Evolutionary conservation across 2,113 vertebrate genomes (phyloP), one percentile per base, ranked within the genome.

Genomic region (Serinus canaria): DNA sequence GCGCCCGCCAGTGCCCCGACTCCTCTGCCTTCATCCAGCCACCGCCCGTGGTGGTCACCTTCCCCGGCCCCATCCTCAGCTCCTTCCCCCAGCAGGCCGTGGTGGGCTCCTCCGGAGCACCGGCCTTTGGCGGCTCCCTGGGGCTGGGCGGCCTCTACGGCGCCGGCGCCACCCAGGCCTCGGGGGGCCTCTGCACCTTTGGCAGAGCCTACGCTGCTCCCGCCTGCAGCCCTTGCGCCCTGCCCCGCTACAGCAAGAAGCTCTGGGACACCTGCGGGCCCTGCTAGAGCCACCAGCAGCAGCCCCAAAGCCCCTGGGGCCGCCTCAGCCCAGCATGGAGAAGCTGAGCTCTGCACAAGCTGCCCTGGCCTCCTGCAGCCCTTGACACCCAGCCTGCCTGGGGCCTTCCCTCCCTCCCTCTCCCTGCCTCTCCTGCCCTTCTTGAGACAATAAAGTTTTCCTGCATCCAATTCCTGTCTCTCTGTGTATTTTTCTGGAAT

Each of bases 401-500:
- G 2, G 13, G n/a, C 19, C 67, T 50, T 7, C 5, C 13, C 67
- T 4, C 7, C 2, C 0, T 23, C 35, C 21, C 15, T 7, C 21
- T 31, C 5, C 5, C 11, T 1, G 3, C 20, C 33, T 15, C 2
- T 23, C 13, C 20, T 56, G 20, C 13, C 21, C 20, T 10, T 58
- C 9, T 15, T 10, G 31, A 1, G 22, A 0, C 55, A 58, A 58
- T 79, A 79, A 79, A 79, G 0, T 11, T 35, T 43, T 39, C 8
- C 2, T 82, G 64, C 79, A 49, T 49, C 0, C 6, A 15, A 1
- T 0, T 59, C 7, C 2, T 19, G 6, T 28, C 1, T 69, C 7
- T 41, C 1, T 47, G 9, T 22, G 2, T 53, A 1, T 46, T 47
- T 76, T 17, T 43, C 7, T 10, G 2, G 4, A 2, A 1, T 11